Conservation (phyloP, 2,888 invertebrate genomes). For the Eupithecia subumbrata region DNA sequence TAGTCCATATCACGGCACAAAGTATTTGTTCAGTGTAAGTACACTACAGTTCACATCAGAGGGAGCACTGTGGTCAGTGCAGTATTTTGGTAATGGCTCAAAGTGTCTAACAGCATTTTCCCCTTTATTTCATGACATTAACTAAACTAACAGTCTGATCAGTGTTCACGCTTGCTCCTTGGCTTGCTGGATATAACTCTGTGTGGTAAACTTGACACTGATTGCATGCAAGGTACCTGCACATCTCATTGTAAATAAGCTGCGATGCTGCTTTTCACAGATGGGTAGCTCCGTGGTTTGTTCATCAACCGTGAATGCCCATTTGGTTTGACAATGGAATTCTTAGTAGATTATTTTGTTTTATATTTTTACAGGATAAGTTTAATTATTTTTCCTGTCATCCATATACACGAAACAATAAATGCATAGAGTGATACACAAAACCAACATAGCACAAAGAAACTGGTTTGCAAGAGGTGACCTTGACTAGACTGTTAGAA, state of each 20-base stretch:
- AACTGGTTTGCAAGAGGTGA: constrained; percentile 11
- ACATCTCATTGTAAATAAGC: not conserved
- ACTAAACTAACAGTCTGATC: not conserved
- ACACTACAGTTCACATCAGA: not conserved
- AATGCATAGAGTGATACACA: not conserved
- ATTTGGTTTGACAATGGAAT: not conserved
- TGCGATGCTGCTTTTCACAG: constrained; percentile 6
- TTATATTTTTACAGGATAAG: not conserved
- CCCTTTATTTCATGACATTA: not conserved
- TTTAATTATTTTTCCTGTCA: not conserved
- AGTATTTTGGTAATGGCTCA: not conserved
- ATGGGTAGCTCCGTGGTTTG: constrained; percentile 13
- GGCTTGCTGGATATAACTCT: not conserved
- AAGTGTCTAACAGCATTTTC: not conserved
- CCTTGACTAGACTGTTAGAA: constrained; percentile 16
- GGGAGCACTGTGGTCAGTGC: not conserved
- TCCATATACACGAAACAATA: not conserved
- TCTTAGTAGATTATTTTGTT: not conserved
- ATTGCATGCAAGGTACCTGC: constrained; percentile 1
- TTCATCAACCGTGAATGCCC: not conserved
- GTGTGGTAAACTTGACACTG: constrained; percentile 15
- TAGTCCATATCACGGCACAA: not conserved
- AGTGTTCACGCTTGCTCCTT: not conserved
- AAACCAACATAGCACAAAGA: not conserved
- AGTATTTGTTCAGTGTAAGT: not conserved